Evolutionary conservation across 2,888 invertebrate species (phyloP).

Genomic region (Lepidocyrtinus sp.): DNA sequence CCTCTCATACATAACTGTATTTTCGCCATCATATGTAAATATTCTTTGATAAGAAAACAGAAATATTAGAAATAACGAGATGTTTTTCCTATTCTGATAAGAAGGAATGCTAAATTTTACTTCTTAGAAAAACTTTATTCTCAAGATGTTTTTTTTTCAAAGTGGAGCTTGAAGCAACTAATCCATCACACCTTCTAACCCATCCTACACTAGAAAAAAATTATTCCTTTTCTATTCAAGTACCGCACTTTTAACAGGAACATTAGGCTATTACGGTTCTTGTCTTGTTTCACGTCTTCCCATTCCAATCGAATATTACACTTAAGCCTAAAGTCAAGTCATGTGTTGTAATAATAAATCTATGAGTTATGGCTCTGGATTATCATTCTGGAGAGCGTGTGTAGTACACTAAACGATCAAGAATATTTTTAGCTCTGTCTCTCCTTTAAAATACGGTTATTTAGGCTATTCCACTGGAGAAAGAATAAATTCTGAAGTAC

Average conservation of each 20-base stretch:
- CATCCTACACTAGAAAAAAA: constrained; percentile 7
- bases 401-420: constrained; percentile 8
- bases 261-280: neutral
- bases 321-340: constrained; percentile 20
- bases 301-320: neutral
- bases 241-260: neutral
- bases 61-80: neutral
- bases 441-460: too few relatives aligned
- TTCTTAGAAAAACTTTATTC: neutral
- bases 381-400: constrained; percentile 42
- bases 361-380: constrained; percentile 61
- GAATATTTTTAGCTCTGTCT: neutral
- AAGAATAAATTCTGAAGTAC: too few relatives aligned
- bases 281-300: neutral
- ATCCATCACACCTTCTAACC: constrained; percentile 62
- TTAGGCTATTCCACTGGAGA: too few relatives aligned
- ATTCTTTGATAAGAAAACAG: neutral
- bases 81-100: constrained; percentile 3
- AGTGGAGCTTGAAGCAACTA: constrained; percentile 42
- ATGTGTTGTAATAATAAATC: constrained; percentile 37
- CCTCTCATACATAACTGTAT: neutral
- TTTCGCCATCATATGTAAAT: neutral
- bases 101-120: constrained; percentile 22
- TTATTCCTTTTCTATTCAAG: neutral
- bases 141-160: constrained; percentile 19